Evolutionary conservation across 1,140 invertebrate genomes (phyloP).

Genomic region (Calliphora vicina): DNA sequence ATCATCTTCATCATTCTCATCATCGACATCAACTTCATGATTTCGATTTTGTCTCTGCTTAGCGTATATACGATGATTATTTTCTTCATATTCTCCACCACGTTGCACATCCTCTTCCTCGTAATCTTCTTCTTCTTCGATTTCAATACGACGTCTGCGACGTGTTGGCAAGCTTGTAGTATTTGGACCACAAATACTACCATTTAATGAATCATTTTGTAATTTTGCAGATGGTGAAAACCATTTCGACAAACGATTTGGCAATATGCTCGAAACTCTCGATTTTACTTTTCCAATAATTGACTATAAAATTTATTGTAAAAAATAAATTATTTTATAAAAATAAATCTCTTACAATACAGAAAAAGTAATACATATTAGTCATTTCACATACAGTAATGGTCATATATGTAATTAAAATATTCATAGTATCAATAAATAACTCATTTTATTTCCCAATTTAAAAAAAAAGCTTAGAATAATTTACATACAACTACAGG

Average conservation of each 20-base stretch:
- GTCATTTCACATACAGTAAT: no score
- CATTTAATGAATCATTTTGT: slow-evolving; percentile 39
- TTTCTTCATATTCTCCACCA: slow-evolving; percentile 16
- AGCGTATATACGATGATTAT: background rate
- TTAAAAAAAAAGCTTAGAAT: no score
- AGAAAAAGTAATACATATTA: no score
- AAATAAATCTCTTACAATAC: no score
- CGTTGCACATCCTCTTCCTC: slow-evolving; percentile 37
- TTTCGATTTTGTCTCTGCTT: slow-evolving; percentile 20
- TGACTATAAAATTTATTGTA: slow-evolving; percentile 43
- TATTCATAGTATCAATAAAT: no score
- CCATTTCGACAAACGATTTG: slow-evolving; percentile 52
- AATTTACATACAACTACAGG: no score
- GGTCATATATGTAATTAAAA: no score
- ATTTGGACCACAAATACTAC: background rate
- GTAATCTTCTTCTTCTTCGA: slow-evolving; percentile 45
- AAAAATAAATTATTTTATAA: no score
- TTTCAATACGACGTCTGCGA: slow-evolving; percentile 50
- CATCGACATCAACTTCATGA: slow-evolving; percentile 14
- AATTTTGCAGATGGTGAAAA: slow-evolving; percentile 49
- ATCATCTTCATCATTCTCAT: slow-evolving; percentile 37
- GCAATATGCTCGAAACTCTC: slow-evolving; percentile 53
- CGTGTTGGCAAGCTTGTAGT: background rate
- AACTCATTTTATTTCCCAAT: no score
- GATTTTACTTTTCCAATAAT: slow-evolving; percentile 56